Conservation (phyloP, 2,888 invertebrate genomes). For the Dryobotodes eremita region DNA sequence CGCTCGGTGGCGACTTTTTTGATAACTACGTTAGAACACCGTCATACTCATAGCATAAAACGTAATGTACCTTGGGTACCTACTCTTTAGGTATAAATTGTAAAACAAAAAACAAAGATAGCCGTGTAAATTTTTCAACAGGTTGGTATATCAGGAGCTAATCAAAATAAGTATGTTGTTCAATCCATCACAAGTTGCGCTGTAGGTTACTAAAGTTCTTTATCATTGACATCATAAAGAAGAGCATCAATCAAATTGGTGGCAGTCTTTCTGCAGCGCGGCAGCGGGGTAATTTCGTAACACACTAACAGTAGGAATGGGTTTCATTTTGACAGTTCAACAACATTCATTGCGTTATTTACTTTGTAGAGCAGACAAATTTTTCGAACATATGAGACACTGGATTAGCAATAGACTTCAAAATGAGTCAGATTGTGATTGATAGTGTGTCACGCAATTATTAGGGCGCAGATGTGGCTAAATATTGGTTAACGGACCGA, state of each 20-base stretch:
- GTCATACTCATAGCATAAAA: neutral
- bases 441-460: too few species aligned
- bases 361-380: too few species aligned
- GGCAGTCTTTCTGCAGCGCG: neutral
- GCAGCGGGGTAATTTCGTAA: too few species aligned
- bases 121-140: neutral
- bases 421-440: too few species aligned
- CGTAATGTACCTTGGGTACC: neutral
- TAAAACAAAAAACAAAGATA: neutral
- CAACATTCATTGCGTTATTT: too few species aligned
- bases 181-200: neutral
- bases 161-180: neutral
- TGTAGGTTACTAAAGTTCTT: neutral
- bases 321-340: too few species aligned
- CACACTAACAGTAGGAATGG: too few species aligned
- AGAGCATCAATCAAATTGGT: slow-evolving; percentile 9
- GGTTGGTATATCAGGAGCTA: neutral
- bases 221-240: neutral
- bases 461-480: neutral
- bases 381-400: too few species aligned
- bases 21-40: neutral
- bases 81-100: neutral
- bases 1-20: slow-evolving; percentile 16
- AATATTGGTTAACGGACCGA: slow-evolving; percentile 4
- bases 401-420: too few species aligned